Percentiles rank a stretch among this genome's conserved stretches.
Evolutionary conservation across 2,113 vertebrate species (phyloP).

Genomic region (Corydoras maculifer): DNA sequence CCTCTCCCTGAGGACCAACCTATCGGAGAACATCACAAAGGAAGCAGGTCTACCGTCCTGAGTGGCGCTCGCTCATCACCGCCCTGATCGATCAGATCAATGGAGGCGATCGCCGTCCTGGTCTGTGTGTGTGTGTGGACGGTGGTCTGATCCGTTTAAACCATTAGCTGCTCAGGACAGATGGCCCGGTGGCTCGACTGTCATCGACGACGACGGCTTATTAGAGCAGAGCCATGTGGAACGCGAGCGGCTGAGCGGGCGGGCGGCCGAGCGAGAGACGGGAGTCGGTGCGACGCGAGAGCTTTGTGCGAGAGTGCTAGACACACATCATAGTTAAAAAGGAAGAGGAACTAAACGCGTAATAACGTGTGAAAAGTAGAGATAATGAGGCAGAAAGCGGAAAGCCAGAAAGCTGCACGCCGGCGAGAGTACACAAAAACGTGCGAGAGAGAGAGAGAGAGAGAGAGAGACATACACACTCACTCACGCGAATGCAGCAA

Average conservation of each 20-base stretch:
- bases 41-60: slow-evolving; percentile 2
- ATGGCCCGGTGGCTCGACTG: slow-evolving; percentile 35
- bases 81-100: slow-evolving; percentile 41
- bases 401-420: no score
- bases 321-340: background rate
- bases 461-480: no score
- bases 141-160: slow-evolving; percentile 40
- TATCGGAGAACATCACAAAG: slow-evolving; percentile 5
- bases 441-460: no score
- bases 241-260: background rate
- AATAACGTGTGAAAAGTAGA: background rate
- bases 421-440: no score
- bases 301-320: background rate
- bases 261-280: background rate
- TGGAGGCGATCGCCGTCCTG: slow-evolving; percentile 31
- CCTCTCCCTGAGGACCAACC: slow-evolving; percentile 24
- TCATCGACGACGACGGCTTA: slow-evolving; percentile 25
- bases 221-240: slow-evolving; percentile 41
- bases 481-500: no score
- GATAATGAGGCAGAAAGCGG: background rate
- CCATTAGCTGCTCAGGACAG: slow-evolving; percentile 41
- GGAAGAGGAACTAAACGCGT: background rate
- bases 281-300: background rate
- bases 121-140: slow-evolving; percentile 21
- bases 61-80: slow-evolving; percentile 1